A percentile compares a stretch with the other conserved stretches of the same genome.
phyloP scores from a whole-genome alignment of 2,888 invertebrate species.

The Ennomos erosarius region DNA sequence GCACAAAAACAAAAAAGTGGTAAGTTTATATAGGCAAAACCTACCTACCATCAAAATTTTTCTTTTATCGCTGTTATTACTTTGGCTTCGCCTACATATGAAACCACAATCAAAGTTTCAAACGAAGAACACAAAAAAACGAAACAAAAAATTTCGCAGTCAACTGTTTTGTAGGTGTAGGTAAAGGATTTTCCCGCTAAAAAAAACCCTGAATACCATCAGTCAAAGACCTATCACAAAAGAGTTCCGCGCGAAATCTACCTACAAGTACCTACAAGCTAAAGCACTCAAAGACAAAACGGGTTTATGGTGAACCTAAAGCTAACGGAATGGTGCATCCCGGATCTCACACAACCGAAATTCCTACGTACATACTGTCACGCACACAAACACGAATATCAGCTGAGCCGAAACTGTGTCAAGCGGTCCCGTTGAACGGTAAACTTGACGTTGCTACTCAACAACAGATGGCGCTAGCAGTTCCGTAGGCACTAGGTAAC shows the following conservation, averaged over 20 bases:
- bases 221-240: conserved; percentile 50
- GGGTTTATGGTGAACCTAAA: conserved; percentile 22
- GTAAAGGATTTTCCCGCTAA: conserved; percentile 11
- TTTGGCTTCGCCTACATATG: too few species aligned
- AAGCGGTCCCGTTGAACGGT: conserved; percentile 73
- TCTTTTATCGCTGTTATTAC: too few species aligned
- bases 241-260: conserved; percentile 32
- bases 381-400: conserved; percentile 57
- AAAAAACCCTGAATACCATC: conserved; percentile 11
- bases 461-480: conserved; percentile 66
- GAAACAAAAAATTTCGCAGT: conserved; percentile 1
- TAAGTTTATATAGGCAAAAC: too few species aligned
- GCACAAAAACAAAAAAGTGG: too few species aligned
- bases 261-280: conserved; percentile 22
- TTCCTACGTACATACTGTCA: conserved; percentile 50
- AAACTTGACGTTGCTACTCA: conserved; percentile 64
- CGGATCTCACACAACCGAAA: conserved; percentile 64
- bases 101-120: too few species aligned
- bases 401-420: conserved; percentile 81
- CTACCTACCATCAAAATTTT: too few species aligned
- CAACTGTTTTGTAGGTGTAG: too few species aligned
- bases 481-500: conserved; percentile 6
- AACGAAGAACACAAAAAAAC: conserved; percentile 5
- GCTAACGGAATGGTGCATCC: conserved; percentile 63
- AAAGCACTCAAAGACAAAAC: conserved; percentile 26